Conservation (phyloP, 2,797 vertebrate genomes). For the Eurystomus glaucurus region DNA sequence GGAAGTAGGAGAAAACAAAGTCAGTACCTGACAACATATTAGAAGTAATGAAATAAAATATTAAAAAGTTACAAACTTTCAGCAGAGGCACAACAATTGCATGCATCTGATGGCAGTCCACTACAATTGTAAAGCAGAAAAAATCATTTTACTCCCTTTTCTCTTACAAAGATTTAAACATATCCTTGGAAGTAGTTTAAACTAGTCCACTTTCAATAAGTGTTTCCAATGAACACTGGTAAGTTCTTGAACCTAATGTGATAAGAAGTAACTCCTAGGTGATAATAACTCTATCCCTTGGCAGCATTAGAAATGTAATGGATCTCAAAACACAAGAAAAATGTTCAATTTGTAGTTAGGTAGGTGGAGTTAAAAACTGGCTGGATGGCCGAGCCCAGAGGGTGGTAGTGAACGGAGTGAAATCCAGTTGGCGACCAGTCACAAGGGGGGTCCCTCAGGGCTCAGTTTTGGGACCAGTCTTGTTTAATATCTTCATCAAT, state of each 20-base stretch:
- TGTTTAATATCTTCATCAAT: too few species aligned
- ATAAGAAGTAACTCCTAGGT: neutral
- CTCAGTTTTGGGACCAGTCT: too few species aligned
- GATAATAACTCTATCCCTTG: neutral
- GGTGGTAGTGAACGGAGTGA: too few species aligned
- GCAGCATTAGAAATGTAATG: neutral
- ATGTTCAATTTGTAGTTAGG: neutral
- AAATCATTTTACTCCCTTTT: neutral
- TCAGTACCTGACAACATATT: neutral
- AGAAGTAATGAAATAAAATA: neutral
- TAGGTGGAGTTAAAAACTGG: too few species aligned
- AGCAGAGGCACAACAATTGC: neutral
- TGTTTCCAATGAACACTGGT: neutral
- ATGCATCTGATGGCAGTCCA: accelerated
- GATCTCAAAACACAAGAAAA: neutral
- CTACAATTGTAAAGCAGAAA: neutral
- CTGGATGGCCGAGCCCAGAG: too few species aligned
- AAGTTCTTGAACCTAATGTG: neutral
- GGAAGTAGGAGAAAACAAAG: neutral
- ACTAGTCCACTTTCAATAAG: accelerated
- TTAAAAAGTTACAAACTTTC: neutral
- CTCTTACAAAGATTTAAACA: neutral
- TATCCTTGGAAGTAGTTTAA: neutral
- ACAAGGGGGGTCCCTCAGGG: too few species aligned
- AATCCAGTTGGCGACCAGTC: too few species aligned